Evolutionary conservation across 1,140 invertebrate genomes (phyloP).

Genomic region (Leptinotarsa undecemlineata): DNA sequence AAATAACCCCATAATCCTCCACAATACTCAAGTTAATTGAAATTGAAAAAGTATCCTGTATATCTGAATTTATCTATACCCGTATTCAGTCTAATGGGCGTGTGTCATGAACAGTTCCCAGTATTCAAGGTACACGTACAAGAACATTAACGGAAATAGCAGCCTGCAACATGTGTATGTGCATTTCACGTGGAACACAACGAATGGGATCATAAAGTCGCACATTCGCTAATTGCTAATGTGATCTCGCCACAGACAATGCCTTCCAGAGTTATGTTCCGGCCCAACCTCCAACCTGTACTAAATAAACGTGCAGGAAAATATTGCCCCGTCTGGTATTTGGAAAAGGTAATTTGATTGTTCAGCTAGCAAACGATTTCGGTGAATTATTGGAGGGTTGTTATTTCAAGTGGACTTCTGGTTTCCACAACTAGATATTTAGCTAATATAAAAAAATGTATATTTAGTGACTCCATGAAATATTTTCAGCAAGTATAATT

Average conservation of each 20-base stretch:
- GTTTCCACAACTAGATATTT: too few species aligned
- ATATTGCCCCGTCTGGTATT: not conserved
- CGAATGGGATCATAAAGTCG: slow-evolving; percentile 38
- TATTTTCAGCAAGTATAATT: too few species aligned
- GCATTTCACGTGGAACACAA: slow-evolving; percentile 31
- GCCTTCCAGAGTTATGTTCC: slow-evolving; percentile 21
- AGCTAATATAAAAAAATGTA: too few species aligned
- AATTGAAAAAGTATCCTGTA: not conserved
- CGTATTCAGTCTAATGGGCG: not conserved
- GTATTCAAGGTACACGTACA: slow-evolving; percentile 7
- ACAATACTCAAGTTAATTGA: slow-evolving; percentile 3
- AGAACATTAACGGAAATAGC: slow-evolving; percentile 31
- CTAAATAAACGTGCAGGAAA: slow-evolving; percentile 9
- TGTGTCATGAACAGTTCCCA: slow-evolving; percentile 9
- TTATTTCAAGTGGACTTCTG: too few species aligned
- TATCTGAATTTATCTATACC: slow-evolving; percentile 5
- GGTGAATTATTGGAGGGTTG: too few species aligned
- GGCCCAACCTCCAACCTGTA: slow-evolving; percentile 9
- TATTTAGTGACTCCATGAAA: too few species aligned
- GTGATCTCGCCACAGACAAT: slow-evolving; percentile 29
- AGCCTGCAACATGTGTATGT: slow-evolving; percentile 34
- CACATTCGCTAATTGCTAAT: slow-evolving; percentile 39
- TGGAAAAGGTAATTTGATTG: slow-evolving; percentile 17
- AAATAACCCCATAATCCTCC: not conserved
- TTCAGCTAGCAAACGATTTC: not conserved